A percentile compares a stretch with the other conserved stretches of the same genome.
These are phyloP conservation scores for Bos taurus DNA, from an alignment of 2,113 vertebrate species.

Conservation along the genomic window ARS-UCD2.0 NC_037333.1:1700001-1700500, in stretches of 20 bases:
- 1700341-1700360: background rate
- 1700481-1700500: background rate
- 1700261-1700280: background rate
- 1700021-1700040: background rate
- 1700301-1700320: background rate
- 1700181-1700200: background rate
- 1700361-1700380: background rate
- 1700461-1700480: background rate
- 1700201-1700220: background rate
- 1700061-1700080: background rate
- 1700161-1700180: background rate
- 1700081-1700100: background rate
- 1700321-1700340: background rate
- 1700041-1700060: background rate
- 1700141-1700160: background rate
- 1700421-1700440: background rate
- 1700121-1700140: background rate
- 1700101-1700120: background rate
- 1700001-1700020: background rate
- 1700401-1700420: background rate
- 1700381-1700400: background rate
- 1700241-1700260: background rate
- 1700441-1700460: background rate
- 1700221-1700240: background rate
- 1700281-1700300: background rate